These are phyloP conservation scores for Xiphorhynchus erythropygius DNA, from an alignment of 2,797 vertebrate genomes.

Conservation along the genomic window DNA sequence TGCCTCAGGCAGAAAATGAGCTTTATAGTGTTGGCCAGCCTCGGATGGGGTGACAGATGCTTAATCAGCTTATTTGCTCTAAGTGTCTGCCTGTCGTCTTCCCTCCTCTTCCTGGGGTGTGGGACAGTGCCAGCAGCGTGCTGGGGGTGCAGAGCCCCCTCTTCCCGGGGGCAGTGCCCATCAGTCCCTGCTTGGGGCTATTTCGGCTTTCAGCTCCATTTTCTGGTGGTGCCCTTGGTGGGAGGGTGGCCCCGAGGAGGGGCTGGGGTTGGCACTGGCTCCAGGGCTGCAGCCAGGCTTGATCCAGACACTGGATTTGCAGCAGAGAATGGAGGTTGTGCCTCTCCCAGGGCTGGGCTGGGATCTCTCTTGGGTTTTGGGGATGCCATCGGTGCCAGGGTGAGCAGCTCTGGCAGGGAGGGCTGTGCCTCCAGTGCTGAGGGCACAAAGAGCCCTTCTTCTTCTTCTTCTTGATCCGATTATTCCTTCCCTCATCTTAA, in stretches of 20 bases:
- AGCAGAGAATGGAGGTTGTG: background rate
- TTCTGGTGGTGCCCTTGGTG: accelerated
- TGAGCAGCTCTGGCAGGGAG: background rate
- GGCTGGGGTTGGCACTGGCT: accelerated
- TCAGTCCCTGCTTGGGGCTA: accelerated
- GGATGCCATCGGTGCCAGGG: background rate
- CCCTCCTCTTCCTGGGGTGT: background rate
- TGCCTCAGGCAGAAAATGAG: slow-evolving; percentile 65
- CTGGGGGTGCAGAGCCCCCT: background rate
- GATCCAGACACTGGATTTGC: accelerated
- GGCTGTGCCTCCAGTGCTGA: background rate
- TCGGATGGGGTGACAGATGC: slow-evolving; percentile 65
- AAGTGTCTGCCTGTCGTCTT: slow-evolving; percentile 25
- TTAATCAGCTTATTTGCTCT: slow-evolving; percentile 61
- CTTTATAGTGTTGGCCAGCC: slow-evolving; percentile 46
- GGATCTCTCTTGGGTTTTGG: background rate
- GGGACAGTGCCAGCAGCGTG: background rate
- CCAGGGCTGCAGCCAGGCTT: accelerated
- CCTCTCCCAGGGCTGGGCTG: background rate
- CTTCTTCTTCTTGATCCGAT: slow-evolving; percentile 18
- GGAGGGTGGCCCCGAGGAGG: accelerated
- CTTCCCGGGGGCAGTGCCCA: accelerated
- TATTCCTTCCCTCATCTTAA: background rate
- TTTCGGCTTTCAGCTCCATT: accelerated
- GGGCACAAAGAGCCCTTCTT: slow-evolving; percentile 27